phyloP scores from a whole-genome alignment of 1,140 invertebrate species.

The Sycophila sp. region DNA sequence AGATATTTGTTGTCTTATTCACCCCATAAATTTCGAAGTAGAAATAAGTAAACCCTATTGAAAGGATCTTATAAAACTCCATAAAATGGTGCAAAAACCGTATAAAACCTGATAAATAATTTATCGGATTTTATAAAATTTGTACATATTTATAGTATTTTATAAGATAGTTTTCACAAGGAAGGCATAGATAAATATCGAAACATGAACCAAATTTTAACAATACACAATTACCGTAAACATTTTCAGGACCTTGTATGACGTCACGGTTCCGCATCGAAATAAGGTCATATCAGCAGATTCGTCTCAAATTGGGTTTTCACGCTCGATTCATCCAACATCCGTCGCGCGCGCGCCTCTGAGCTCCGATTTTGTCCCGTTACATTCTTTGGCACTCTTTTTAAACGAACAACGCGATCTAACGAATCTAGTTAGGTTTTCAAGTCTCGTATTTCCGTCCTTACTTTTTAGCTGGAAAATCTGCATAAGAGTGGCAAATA shows the following conservation, averaged over 20 bases:
- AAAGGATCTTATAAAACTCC: no score
- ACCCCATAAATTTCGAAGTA: no score
- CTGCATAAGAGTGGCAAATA: no score
- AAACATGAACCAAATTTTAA: neutral
- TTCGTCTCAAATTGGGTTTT: neutral
- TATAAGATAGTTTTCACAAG: neutral
- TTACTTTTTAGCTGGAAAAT: no score
- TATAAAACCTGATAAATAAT: neutral
- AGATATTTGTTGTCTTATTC: no score
- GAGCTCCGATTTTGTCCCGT: slow-evolving; percentile 15
- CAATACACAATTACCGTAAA: neutral
- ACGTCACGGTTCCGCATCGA: no score
- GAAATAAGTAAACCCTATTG: no score
- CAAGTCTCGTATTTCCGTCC: no score
- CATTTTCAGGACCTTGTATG: no score
- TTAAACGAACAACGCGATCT: neutral
- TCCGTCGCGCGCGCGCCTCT: neutral
- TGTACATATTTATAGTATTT: neutral
- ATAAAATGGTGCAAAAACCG: neutral
- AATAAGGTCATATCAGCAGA: neutral
- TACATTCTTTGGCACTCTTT: slow-evolving; percentile 21
- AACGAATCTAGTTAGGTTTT: neutral
- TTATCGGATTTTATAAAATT: neutral
- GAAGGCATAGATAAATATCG: neutral
- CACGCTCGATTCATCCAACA: neutral